Conservation (phyloP, 1,140 invertebrate genomes). For the Matsumurasca onukii region DNA sequence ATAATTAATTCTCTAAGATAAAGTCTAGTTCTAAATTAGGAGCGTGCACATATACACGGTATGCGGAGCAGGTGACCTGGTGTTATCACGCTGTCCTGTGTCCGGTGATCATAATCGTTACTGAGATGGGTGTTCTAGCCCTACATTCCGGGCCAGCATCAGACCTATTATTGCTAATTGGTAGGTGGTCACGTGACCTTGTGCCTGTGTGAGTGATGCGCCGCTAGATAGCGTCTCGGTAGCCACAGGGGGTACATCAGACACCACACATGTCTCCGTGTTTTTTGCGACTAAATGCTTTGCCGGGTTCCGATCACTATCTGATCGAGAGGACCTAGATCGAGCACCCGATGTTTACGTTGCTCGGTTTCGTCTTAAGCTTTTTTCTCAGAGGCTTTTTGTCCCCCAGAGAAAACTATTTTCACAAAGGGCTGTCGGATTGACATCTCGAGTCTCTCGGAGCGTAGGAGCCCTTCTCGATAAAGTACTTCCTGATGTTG, state of each 20-base stretch:
- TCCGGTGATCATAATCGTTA: no score
- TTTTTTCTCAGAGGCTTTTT: conserved; percentile 1
- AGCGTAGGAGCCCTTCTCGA: neutral
- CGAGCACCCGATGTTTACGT: conserved; percentile 7
- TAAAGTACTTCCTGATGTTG: conserved; percentile 18
- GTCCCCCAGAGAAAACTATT: neutral
- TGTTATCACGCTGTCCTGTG: no score
- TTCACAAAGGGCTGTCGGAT: neutral
- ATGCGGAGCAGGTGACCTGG: no score
- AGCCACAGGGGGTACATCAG: neutral
- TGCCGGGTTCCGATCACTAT: conserved; percentile 3
- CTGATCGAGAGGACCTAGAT: neutral
- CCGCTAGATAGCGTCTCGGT: neutral
- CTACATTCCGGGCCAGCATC: neutral
- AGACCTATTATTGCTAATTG: conserved; percentile 19
- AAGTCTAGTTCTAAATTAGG: neutral
- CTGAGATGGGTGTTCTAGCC: neutral
- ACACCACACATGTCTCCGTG: neutral
- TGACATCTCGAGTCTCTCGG: neutral
- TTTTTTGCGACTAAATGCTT: neutral
- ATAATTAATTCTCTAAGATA: no score
- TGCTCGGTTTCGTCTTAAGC: neutral
- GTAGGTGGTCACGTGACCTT: neutral
- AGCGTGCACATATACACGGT: no score
- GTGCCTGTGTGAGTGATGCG: neutral